These are phyloP conservation scores for Enteromius unitaeniatus DNA, from an alignment of 2,797 vertebrate species.

Conservation along the genomic window DNA sequence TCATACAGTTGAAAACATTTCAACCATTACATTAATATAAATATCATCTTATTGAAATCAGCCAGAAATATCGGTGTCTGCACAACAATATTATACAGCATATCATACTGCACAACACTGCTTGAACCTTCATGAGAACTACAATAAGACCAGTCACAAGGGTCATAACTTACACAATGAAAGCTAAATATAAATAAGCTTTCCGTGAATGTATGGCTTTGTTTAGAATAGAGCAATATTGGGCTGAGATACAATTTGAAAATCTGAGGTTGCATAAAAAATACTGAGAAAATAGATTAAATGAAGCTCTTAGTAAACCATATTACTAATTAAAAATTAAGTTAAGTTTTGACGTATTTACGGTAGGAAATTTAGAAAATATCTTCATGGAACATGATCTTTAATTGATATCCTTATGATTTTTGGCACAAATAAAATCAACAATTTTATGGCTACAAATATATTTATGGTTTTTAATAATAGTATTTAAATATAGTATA, in stretches of 20 bases:
- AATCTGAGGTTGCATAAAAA: neutral
- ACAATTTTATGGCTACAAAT: neutral
- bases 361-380: too few relatives aligned
- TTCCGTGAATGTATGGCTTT: too few relatives aligned
- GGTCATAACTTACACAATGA: too few relatives aligned
- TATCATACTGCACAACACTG: slow-evolving; percentile 1
- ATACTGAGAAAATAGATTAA: neutral
- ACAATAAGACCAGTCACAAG: neutral
- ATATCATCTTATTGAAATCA: neutral
- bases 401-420: neutral
- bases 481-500: too few relatives aligned
- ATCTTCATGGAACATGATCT: neutral
- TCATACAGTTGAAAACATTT: neutral
- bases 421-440: neutral
- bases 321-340: neutral
- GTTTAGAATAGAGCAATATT: too few relatives aligned
- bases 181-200: too few relatives aligned
- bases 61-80: neutral
- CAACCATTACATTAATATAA: neutral
- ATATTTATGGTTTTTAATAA: too few relatives aligned
- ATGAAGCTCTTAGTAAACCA: neutral
- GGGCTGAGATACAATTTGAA: neutral
- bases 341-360: too few relatives aligned
- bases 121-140: slow-evolving; percentile 23
- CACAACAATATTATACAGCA: neutral